Base-by-base conservation (phyloP, 1,140 invertebrate genomes). In the Phenacoccus solenopsis region DNA sequence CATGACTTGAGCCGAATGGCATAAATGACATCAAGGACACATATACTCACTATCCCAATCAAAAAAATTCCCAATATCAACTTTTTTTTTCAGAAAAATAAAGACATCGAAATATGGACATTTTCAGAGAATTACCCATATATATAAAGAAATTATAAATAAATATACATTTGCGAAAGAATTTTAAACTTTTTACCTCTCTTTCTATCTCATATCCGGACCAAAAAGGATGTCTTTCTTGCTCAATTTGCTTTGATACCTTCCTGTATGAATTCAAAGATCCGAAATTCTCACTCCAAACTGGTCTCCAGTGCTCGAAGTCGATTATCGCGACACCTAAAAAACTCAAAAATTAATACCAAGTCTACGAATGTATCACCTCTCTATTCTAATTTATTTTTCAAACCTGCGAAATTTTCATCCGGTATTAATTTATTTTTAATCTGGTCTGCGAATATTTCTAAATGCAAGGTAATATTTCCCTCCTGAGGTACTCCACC, bases 261-360 rank as follows among this genome's bases (percentile, higher is more conserved):
- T 85, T 81, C 69, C 85, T 85, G 75, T 90, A 90, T 0, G 81
- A 80, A 1, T 78, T 73, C 4, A 89, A 76, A 1, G 79, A 79
- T 1, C 85, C 87, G 81, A 87, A 89, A 80, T 92, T 87, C 78
- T 89, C 84, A 0, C 87, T 79, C 74, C 84, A 91, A 1, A 89
- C 81, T 3, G 90, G 90, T 56, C 89, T 78, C 90, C 90, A 93
- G 13, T 86, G 87, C 77, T 92, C 90, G 77, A 91, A 91, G 78
- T 92, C 90, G 73, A 93, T 90, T 10, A 93, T 82, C 0, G 82
- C 89, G 0, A 91, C 57, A 1, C 90, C 90, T 81, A 77, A 70
- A 81, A 72, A 71, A n/a, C 67, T 69, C 68, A 28, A 69, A 28
- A 22, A 69, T 64, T 3, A 24, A 10, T 64, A 64, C 3, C 21